A percentile compares a stretch with the other conserved stretches of the same genome.
Evolutionary conservation across 2,888 invertebrate species (phyloP).

Genomic region (Heliconius cydno): DNA sequence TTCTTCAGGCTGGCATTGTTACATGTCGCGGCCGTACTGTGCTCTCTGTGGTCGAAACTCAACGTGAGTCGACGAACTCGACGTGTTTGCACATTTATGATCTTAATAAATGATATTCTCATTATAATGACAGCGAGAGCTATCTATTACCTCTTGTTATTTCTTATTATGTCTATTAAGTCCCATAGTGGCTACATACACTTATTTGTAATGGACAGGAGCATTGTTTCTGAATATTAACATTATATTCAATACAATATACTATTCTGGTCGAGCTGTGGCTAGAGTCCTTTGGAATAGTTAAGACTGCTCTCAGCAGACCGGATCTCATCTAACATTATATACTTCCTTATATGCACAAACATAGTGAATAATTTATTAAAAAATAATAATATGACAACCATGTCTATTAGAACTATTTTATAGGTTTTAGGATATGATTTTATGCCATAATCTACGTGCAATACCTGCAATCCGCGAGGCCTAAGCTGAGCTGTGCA

Average conservation of each 20-base stretch:
- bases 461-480: not conserved
- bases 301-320: conserved; percentile 11
- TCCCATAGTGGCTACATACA: not conserved
- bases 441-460: conserved; percentile 33
- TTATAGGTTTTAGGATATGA: conserved; percentile 5
- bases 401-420: not conserved
- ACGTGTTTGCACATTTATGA: not conserved
- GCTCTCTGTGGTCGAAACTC: conserved; percentile 14
- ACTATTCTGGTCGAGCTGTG: conserved; percentile 6
- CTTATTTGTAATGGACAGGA: not conserved
- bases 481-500: too few species aligned
- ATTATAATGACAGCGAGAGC: not conserved
- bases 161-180: not conserved
- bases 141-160: not conserved
- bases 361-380: conserved; percentile 34
- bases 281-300: not conserved
- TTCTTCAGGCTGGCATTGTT: not conserved
- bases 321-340: conserved; percentile 36
- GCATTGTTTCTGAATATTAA: not conserved
- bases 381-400: conserved; percentile 6
- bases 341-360: conserved; percentile 41
- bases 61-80: not conserved
- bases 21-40: not conserved
- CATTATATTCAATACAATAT: not conserved
- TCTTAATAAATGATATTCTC: not conserved